Evolutionary conservation across 2,113 vertebrate species (phyloP), one percentile per base, ranked within the genome.

Genomic region (Lethenteron camtschaticum): DNA sequence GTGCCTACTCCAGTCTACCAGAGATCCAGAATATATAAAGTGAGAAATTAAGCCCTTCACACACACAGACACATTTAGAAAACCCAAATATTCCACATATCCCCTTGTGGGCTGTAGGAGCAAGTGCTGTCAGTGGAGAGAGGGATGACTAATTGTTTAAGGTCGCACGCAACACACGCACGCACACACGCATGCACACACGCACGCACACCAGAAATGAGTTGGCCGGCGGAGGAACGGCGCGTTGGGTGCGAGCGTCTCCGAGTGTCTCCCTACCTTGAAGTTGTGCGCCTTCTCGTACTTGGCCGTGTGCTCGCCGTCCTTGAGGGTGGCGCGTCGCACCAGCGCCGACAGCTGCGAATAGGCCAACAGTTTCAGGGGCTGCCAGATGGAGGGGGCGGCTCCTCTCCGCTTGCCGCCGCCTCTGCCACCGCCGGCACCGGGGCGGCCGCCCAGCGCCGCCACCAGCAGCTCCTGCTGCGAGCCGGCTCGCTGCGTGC

Each of bases 211-310:
- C n/a, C 16, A 63, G 59, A 63, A 14, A 63, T 18, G 13, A 14
- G 13, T 13, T 14, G 59, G 16, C 59, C 59, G 13, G 59, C 13
- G 59, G 16, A 63, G 59, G 59, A 13, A 4, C 4, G 13, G 59
- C 16, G 2, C 59, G 24, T 41, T 41, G 41, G 41, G 41, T 41
- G 41, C 41, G 41, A 41, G 41, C 41, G 41, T 41, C 41, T 41
- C 41, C 41, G 41, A 41, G 41, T 41, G 72, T 10, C 9, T 57
- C 70, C 90, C 88, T 87, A 99, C 94, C 92, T 99, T 99, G 80
- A 99, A 99, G 84, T 90, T 96, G 81, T 99, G 94, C 76, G 94
- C 81, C 82, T 99, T 99, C 81, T 99, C 92, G 59, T 99, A 99
- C 78, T 95, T 96, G 70, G 90, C 86, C 69, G 83, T 78, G 68